Evolutionary conservation across 2,113 vertebrate species (phyloP), one percentile per base, ranked within the genome.

Genomic region (Sclerurus mexicanus): DNA sequence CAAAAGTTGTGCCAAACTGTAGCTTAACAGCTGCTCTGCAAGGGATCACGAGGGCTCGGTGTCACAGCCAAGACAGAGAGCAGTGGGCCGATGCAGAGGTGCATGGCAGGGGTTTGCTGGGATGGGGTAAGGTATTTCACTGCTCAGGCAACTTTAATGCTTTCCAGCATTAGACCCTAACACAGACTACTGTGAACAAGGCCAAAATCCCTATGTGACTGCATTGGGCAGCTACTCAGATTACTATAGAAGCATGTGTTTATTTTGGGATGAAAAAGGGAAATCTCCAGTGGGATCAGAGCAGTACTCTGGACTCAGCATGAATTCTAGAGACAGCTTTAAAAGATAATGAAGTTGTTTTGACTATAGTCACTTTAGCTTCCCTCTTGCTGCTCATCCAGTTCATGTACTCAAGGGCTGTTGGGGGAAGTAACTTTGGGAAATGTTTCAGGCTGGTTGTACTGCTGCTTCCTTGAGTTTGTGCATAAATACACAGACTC

Each of bases 231-330:
- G 55, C 53, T 58, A 49, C 74, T 71, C 69, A 39, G 47, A 87
- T 87, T 69, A 75, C 82, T 82, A 67, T 21, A 75, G 83, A 83
- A 68, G 83, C 44, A 39, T 19, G 63, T 86, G 85, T 90, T 93
- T 93, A 90, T 93, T 94, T 92, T 90, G 92, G 86, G 85, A 93
- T 53, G 40, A 93, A 88, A 93, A 85, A 66, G 47, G 72, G 56
- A 92, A 95, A 60, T 67, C 75, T 73, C 76, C 72, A 92, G 59
- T 33, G 33, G 46, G 75, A 92, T 92, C 21, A 86, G 68, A 94
- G 46, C 63, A 77, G 30, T 24, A 42, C 46, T 92, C 80, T 46
- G 8, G 88, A 85, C 47, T 91, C 8, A 0, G n/a, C 44, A 22
- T 24, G 47, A 93, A 86, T 90, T 90, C 75, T 40, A 93, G 44